Conservation (phyloP, 2,113 vertebrate species). For the Andinoacara biseriatus region DNA sequence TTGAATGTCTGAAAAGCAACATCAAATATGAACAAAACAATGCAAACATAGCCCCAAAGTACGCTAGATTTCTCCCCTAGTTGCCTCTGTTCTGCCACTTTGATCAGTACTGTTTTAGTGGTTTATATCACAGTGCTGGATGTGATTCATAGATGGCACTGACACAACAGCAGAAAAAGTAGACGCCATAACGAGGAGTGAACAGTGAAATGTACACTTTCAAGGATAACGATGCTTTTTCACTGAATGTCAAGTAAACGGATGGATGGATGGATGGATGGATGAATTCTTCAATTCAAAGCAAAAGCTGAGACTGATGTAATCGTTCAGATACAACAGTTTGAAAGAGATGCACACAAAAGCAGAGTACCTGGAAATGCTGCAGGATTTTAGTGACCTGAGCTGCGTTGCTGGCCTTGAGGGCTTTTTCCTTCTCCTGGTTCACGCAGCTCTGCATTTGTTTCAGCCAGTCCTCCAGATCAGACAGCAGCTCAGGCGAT, state of each 20-base stretch:
- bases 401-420: constrained; percentile 48
- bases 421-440: constrained; percentile 44
- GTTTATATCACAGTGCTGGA: neutral
- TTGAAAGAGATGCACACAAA: neutral
- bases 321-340: neutral
- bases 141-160: neutral
- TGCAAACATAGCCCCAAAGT: neutral
- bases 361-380: constrained; percentile 80
- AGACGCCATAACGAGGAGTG: neutral
- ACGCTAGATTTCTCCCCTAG: neutral
- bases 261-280: neutral
- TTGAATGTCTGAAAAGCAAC: constrained; percentile 78
- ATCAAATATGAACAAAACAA: neutral
- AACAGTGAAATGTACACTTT: neutral
- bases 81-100: neutral
- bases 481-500: constrained; percentile 82
- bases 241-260: neutral
- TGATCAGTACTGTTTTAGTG: neutral
- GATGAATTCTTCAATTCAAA: neutral
- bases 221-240: neutral
- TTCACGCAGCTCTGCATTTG: constrained; percentile 67
- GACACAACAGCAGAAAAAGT: neutral
- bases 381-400: constrained; percentile 80
- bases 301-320: neutral
- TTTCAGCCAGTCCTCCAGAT: constrained; percentile 84